Conservation (phyloP, 2,113 vertebrate species). For the Planiliza haematocheilus region DNA sequence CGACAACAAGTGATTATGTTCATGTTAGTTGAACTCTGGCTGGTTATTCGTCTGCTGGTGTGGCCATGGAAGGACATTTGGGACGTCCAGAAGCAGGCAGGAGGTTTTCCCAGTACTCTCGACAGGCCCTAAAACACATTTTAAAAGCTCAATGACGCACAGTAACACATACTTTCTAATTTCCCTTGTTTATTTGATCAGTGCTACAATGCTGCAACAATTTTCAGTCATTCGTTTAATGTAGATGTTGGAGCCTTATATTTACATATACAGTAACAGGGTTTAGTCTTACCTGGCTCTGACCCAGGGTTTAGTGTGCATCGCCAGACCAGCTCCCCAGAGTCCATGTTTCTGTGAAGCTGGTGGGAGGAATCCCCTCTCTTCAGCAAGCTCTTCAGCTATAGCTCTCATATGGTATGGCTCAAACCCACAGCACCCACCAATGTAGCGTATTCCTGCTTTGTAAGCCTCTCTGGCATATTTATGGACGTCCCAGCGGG, state of each 20-base stretch:
- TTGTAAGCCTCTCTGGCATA: conserved; percentile 89
- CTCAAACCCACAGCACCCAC: conserved; percentile 95
- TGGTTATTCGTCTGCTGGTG: conserved; percentile 65
- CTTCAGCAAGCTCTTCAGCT: conserved; percentile 89
- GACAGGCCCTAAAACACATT: conserved; percentile 81
- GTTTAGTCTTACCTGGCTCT: conserved; percentile 87
- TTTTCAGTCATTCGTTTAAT: too few species aligned
- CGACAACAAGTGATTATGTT: not conserved
- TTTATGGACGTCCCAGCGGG: conserved; percentile 89
- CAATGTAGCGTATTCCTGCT: conserved; percentile 89
- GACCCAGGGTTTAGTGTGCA: conserved; percentile 77
- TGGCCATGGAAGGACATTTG: conserved; percentile 86
- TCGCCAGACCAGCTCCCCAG: conserved; percentile 88
- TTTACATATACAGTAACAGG: too few species aligned
- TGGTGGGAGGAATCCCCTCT: conserved; percentile 89
- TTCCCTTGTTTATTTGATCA: too few species aligned
- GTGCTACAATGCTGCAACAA: too few species aligned
- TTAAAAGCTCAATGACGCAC: not conserved
- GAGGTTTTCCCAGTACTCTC: conserved; percentile 89
- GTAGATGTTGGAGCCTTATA: too few species aligned
- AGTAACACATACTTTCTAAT: not conserved
- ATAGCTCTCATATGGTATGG: conserved; percentile 92
- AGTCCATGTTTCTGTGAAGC: conserved; percentile 92
- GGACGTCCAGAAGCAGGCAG: conserved; percentile 88
- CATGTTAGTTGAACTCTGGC: not conserved